phyloP scores from a whole-genome alignment of 2,797 vertebrate genomes.

The Pipistrellus pygmaeus region DNA sequence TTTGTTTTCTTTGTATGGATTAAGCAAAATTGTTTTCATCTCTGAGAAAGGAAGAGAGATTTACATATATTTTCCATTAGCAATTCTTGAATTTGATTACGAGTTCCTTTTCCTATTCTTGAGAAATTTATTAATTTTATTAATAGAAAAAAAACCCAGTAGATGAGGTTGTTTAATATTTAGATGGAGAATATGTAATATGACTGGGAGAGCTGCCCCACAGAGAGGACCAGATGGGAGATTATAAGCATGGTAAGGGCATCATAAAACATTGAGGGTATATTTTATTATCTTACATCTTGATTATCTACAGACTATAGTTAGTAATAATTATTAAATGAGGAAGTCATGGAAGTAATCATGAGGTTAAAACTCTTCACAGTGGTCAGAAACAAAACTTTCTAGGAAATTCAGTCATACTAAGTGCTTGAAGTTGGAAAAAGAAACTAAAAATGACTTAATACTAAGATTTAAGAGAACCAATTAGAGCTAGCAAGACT shows the following conservation, averaged over 20 bases:
- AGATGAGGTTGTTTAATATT: neutral
- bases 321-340: neutral
- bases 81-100: neutral
- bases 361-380: neutral
- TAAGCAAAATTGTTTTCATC: slow-evolving; percentile 25
- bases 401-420: slow-evolving; percentile 35
- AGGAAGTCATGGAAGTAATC: neutral
- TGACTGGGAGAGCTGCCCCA: neutral
- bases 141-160: neutral
- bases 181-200: neutral
- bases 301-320: neutral
- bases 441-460: slow-evolving; percentile 28
- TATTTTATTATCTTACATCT: neutral
- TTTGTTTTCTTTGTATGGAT: neutral
- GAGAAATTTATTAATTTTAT: neutral
- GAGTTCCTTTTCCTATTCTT: neutral
- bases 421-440: slow-evolving; percentile 2
- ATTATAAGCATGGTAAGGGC: neutral
- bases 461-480: neutral
- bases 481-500: neutral
- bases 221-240: neutral
- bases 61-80: neutral
- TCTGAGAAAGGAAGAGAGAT: neutral
- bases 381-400: neutral
- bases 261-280: neutral